Evolutionary conservation across 2,113 vertebrate genomes (phyloP), one percentile per base, ranked within the genome.

Genomic region (Acrocephalus kingi): DNA sequence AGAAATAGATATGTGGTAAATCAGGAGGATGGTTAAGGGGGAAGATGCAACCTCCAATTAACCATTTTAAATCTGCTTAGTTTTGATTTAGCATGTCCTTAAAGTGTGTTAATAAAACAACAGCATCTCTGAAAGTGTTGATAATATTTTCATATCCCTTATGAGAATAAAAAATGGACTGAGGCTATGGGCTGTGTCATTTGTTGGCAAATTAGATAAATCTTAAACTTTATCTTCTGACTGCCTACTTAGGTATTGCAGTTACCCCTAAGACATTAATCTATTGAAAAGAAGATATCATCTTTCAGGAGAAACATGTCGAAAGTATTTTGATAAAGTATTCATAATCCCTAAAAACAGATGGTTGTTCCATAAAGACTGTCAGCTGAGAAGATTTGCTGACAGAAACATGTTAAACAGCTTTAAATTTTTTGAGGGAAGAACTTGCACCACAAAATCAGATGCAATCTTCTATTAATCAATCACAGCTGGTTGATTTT

Each of bases 301-400:
- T 97, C 92, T 97, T 97, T 97, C 94, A 96, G 92, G 90, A 96
- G 55, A 95, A 97, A 97, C 62, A 86, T 96, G 97, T 96, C 94
- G 82, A 96, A 98, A 98, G 97, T 97, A 97, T 98, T 98, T 98
- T 97, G 95, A 97, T 97, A 97, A 97, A 97, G 82, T 96, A 98
- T 98, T 96, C 96, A 93, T 97, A 98, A 98, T 95, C 96, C 97
- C 96, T 89, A 89, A 68, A 98, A 98, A 64, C 97, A 98, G 98
- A 97, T 98, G 97, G 95, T 78, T 96, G 68, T 87, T 97, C 91
- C 84, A 88, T 94, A 86, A 97, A 96, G 96, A 97, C 83, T 97
- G 95, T 97, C 97, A 98, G 93, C 69, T 90, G 84, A 96, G 94
- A 88, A 93, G 90, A 85, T 97, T 96, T 97, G 91, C 96, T 97